Base-by-base conservation (phyloP, 1,140 invertebrate species). In the Microplitis demolitor region DNA sequence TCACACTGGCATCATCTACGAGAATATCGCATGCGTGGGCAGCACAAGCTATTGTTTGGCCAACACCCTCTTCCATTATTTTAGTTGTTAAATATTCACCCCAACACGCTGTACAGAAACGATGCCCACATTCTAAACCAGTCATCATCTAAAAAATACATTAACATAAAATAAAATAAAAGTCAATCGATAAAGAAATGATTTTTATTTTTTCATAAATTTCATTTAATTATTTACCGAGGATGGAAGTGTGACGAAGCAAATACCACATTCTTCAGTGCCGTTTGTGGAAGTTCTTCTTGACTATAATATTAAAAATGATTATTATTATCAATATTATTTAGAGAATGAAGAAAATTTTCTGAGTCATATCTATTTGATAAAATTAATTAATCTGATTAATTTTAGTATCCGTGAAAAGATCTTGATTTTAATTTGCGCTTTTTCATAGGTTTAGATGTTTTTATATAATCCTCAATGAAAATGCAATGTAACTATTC, bases 51-150 rank as follows among this genome's bases (percentile, higher is more conserved):
- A 99, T 98, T 33, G 95, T 98, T 89, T 98, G 95, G 62, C 95
- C 95, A 77, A 97, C 93, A 72, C 97, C 97, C 88, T 99, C 97
- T 86, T 98, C 95, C 91, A 98, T 96, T 76, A 99, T 98, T 91
- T 99, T 99, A 54, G 97, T 98, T 54, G 96, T 98, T 74, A 99
- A 89, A 91, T 99, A 99, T 89, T 97, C 95, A 78, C 92, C 92
- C 97, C 97, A 99, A 84, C 98, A 99, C 68, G 91, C 90, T 64
- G 91, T 93, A 88, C 98, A 99, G 88, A 98, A 99, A 63, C 94
- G 91, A 89, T 99, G 98, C 54, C 96, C 96, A 89, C 98, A 99
- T 87, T 98, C 96, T 72, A 99, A 88, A 6, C 97, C 97, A 70
- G 96, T 96, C 96, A 99, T 97, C 88, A 95, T 92, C 96, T 98